Evolutionary conservation across 2,113 vertebrate species (phyloP).

Genomic region (Cyphomyrus discorhynchus): DNA sequence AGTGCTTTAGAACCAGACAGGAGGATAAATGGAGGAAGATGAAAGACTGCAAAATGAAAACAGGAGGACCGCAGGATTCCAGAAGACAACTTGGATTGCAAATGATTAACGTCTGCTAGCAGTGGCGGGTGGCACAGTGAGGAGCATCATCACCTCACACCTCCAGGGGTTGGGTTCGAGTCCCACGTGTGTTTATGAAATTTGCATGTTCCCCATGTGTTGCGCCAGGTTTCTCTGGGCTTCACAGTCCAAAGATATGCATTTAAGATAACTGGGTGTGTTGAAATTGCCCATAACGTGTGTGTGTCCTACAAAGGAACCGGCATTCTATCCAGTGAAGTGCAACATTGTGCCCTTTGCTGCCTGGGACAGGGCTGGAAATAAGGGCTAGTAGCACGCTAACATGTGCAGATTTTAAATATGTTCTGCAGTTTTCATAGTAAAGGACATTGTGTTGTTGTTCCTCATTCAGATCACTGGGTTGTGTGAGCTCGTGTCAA

Average conservation of each 20-base stretch:
- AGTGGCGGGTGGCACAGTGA: not conserved
- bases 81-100: not conserved
- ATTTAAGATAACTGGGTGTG: not conserved
- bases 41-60: not conserved
- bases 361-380: not conserved
- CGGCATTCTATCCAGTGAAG: not conserved
- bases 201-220: not conserved
- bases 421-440: not conserved
- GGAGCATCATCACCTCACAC: not conserved
- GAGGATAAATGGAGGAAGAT: not conserved
- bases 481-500: not conserved
- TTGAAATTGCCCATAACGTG: not conserved
- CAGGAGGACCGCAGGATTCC: not conserved
- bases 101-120: not conserved
- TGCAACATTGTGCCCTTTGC: not conserved
- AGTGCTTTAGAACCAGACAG: not conserved
- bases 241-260: not conserved
- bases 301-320: not conserved
- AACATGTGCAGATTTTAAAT: not conserved
- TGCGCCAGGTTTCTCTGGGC: not conserved
- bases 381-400: not conserved
- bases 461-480: not conserved
- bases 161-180: not conserved
- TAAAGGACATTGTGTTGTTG: not conserved
- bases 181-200: not conserved